These are phyloP conservation scores for Zenarchopterus dispar DNA, from an alignment of 2,797 vertebrate species.

Conservation along the genomic window DNA sequence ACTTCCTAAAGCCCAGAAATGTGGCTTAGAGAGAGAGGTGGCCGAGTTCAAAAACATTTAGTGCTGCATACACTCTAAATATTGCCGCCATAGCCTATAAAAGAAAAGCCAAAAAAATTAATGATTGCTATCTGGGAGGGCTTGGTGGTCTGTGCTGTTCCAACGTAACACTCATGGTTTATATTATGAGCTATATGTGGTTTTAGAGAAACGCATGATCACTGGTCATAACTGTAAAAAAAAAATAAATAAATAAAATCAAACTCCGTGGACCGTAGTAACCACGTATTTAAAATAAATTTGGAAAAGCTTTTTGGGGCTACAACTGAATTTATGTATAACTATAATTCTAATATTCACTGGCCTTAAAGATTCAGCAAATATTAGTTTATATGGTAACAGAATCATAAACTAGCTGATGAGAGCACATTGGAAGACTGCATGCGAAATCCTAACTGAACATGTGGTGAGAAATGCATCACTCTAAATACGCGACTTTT, in stretches of 20 bases:
- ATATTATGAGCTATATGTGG: conserved; percentile 63
- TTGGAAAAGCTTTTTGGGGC: conserved; percentile 18
- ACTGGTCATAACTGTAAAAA: conserved; percentile 1
- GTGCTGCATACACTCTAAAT: conserved; percentile 56
- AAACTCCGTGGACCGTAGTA: background rate
- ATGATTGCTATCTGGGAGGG: conserved; percentile 57
- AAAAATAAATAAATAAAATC: no score
- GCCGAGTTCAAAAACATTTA: conserved; percentile 66
- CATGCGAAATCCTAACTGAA: background rate
- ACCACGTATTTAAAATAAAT: conserved; percentile 28
- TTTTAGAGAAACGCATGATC: conserved; percentile 36
- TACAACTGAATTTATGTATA: conserved; percentile 19
- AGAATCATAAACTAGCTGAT: no score
- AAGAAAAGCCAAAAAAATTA: conserved; percentile 59
- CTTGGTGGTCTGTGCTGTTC: conserved; percentile 60
- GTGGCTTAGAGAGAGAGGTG: conserved; percentile 53
- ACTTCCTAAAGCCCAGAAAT: conserved; percentile 25
- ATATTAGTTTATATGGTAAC: background rate
- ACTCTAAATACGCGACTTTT: background rate
- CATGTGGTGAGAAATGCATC: background rate
- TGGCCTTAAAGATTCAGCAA: background rate
- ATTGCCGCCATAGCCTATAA: conserved; percentile 44
- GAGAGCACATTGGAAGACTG: no score
- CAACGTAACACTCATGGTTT: conserved; percentile 65
- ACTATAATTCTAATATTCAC: no score